Evolutionary conservation across 2,888 invertebrate species (phyloP).

Genomic region (Acrobasis consociella): DNA sequence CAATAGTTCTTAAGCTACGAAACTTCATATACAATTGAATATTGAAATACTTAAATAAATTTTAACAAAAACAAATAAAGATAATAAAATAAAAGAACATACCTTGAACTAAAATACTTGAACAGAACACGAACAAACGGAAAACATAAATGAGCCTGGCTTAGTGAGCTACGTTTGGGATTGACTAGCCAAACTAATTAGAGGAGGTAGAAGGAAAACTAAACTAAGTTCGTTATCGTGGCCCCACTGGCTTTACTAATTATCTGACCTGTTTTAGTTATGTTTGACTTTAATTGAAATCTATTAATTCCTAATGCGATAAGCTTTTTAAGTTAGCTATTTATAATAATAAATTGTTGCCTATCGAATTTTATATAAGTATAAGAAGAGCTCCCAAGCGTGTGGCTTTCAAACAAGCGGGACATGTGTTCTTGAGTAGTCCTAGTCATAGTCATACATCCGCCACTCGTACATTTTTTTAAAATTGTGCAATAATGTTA

Average conservation of each 20-base stretch:
- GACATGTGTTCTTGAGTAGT: too few relatives aligned
- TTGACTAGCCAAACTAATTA: conserved; percentile 21
- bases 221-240: conserved; percentile 20
- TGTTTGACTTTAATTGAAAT: neutral
- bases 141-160: conserved; percentile 25
- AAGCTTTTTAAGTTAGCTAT: too few relatives aligned
- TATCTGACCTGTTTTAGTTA: neutral
- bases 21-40: conserved; percentile 13
- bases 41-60: conserved; percentile 23
- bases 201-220: conserved; percentile 13
- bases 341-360: too few relatives aligned
- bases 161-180: conserved; percentile 15
- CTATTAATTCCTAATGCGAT: too few relatives aligned
- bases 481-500: too few relatives aligned
- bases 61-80: conserved; percentile 31
- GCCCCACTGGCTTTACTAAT: conserved; percentile 10
- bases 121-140: conserved; percentile 29
- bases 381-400: too few relatives aligned
- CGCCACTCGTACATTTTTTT: too few relatives aligned
- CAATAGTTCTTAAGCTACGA: neutral
- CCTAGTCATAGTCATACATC: too few relatives aligned
- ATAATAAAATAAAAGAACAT: conserved; percentile 37
- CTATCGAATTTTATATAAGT: too few relatives aligned
- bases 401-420: too few relatives aligned
- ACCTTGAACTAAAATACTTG: conserved; percentile 41